Percentiles rank a stretch among this genome's conserved stretches.
Evolutionary conservation across 2,113 vertebrate species (phyloP).

Genomic region (Narcine bancroftii): DNA sequence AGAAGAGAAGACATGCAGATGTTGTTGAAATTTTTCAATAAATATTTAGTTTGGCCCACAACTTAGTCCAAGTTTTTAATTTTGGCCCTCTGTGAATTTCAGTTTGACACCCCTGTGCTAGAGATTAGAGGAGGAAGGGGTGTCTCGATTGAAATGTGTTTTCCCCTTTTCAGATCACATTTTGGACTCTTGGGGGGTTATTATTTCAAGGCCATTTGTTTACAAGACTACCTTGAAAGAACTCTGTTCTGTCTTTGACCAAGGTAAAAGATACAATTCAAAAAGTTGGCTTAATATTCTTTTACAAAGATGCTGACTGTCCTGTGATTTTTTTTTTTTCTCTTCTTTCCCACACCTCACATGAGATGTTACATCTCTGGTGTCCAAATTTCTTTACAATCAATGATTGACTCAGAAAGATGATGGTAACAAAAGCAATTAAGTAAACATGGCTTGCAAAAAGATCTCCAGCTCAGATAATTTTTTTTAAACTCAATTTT

Average conservation of each 20-base stretch:
- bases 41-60: too few relatives aligned
- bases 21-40: too few relatives aligned
- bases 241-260: conserved; percentile 54
- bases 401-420: background rate
- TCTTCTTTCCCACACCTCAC: background rate
- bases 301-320: background rate
- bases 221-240: conserved; percentile 57
- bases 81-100: too few relatives aligned
- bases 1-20: too few relatives aligned
- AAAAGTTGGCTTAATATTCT: background rate
- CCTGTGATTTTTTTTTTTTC: too few relatives aligned
- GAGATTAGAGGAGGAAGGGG: too few relatives aligned
- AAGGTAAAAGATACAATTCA: conserved; percentile 50
- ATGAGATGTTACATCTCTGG: background rate
- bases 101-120: too few relatives aligned
- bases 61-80: too few relatives aligned
- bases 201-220: conserved; percentile 55
- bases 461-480: too few relatives aligned
- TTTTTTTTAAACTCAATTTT: too few relatives aligned
- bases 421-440: background rate
- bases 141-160: conserved; percentile 23
- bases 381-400: background rate
- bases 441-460: background rate
- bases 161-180: conserved; percentile 54
- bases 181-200: conserved; percentile 65